These are phyloP conservation scores for Panorpa germanica DNA, from an alignment of 2,888 invertebrate genomes.

Conservation along the genomic window DNA sequence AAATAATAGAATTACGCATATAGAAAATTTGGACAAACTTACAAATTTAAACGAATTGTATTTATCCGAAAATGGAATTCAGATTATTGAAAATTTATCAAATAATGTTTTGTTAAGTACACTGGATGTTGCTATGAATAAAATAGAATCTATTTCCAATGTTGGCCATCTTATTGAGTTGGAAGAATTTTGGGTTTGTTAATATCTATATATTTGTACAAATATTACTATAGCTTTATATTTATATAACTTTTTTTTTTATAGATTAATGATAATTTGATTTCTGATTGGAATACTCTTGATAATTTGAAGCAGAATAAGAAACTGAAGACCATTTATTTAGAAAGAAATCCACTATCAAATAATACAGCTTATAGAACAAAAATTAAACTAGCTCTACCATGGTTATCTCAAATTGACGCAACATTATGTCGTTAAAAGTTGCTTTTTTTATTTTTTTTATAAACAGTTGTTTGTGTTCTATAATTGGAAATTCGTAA, in stretches of 20 bases:
- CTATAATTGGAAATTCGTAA: too few relatives aligned
- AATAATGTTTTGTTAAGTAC: slow-evolving; percentile 56
- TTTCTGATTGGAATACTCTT: slow-evolving; percentile 70
- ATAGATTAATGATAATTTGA: slow-evolving; percentile 79
- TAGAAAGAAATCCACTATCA: slow-evolving; percentile 83
- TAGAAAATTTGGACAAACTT: slow-evolving; percentile 67
- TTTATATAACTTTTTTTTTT: slow-evolving; percentile 15
- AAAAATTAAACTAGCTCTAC: slow-evolving; percentile 75
- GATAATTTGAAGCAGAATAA: slow-evolving; percentile 49
- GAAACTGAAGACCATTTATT: slow-evolving; percentile 65
- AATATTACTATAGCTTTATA: slow-evolving; percentile 4
- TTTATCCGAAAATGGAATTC: slow-evolving; percentile 83
- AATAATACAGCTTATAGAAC: slow-evolving; percentile 73
- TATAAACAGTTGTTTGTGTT: too few relatives aligned
- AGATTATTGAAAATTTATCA: slow-evolving; percentile 54
- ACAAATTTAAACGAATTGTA: slow-evolving; percentile 71
- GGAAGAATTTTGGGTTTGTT: slow-evolving; percentile 85
- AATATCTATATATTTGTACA: slow-evolving; percentile 8
- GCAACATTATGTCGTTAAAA: slow-evolving; percentile 75
- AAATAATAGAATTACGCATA: slow-evolving; percentile 71
- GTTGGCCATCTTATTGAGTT: slow-evolving; percentile 55
- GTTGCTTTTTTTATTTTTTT: too few relatives aligned
- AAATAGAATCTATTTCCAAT: slow-evolving; percentile 61
- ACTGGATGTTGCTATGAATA: slow-evolving; percentile 79
- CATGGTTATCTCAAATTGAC: slow-evolving; percentile 82